A percentile compares a stretch with the other conserved stretches of the same genome.
These are phyloP conservation scores for Xanthia icteritia DNA, from an alignment of 2,888 invertebrate species.

Conservation along the genomic window DNA sequence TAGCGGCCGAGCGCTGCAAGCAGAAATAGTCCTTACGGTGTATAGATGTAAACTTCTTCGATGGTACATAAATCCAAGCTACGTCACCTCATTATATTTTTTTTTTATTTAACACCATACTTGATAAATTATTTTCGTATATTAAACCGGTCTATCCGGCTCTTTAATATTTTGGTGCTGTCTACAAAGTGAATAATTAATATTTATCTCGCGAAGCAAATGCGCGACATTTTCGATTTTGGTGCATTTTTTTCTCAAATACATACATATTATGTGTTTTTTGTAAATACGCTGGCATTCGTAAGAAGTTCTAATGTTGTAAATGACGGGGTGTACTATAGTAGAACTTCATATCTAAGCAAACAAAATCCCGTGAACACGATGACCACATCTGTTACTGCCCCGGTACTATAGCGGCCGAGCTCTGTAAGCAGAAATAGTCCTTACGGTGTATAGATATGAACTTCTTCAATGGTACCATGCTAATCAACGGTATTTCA, in stretches of 20 bases:
- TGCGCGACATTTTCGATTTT: constrained; percentile 65
- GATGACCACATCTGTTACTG: too few species aligned
- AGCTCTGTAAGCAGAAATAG: too few species aligned
- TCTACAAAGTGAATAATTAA: constrained; percentile 61
- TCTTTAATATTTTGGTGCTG: constrained; percentile 68
- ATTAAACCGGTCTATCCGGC: constrained; percentile 50
- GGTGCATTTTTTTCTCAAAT: constrained; percentile 74
- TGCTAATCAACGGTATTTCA: constrained; percentile 81
- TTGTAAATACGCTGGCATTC: constrained; percentile 81
- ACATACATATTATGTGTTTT: constrained; percentile 61
- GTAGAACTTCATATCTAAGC: too few species aligned
- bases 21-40: too few species aligned
- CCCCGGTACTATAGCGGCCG: too few species aligned
- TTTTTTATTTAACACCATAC: background rate
- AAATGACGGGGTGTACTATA: constrained; percentile 66
- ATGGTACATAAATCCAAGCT: background rate
- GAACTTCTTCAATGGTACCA: constrained; percentile 62
- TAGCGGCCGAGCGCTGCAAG: too few species aligned
- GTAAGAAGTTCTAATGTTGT: constrained; percentile 74
- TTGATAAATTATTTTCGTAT: constrained; percentile 50
- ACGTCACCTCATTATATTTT: background rate
- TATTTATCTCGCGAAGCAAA: constrained; percentile 57
- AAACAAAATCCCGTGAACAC: too few species aligned
- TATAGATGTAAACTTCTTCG: too few species aligned
- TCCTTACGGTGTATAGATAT: too few species aligned